A percentile compares a stretch with the other conserved stretches of the same genome.
These are phyloP conservation scores for Meganola albula DNA, from an alignment of 2,888 invertebrate genomes.

Conservation along the genomic window DNA sequence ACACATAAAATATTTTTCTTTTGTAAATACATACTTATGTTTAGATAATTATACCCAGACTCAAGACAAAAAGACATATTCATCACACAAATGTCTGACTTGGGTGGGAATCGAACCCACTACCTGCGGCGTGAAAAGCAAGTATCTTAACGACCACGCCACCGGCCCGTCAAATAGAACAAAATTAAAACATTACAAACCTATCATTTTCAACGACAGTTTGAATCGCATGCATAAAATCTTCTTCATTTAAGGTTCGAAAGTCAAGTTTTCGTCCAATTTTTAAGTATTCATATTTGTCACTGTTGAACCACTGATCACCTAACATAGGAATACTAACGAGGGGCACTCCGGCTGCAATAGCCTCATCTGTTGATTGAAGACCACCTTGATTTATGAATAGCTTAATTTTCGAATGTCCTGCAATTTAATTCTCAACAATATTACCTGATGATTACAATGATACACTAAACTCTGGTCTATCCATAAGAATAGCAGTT, in stretches of 20 bases:
- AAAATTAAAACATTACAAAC: too few relatives aligned
- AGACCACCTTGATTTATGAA: conserved; percentile 64
- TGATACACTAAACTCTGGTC: too few relatives aligned
- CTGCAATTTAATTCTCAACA: too few relatives aligned
- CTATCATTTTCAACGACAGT: conserved; percentile 5
- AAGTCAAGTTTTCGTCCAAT: conserved; percentile 15
- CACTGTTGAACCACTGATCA: conserved; percentile 51
- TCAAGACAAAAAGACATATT: too few relatives aligned
- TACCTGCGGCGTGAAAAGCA: conserved; percentile 40
- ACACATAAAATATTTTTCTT: not conserved
- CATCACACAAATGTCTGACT: too few relatives aligned
- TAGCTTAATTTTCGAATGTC: conserved; percentile 56
- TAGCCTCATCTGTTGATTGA: conserved; percentile 56
- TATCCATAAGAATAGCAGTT: too few relatives aligned
- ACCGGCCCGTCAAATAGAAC: too few relatives aligned
- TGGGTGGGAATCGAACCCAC: conserved; percentile 7
- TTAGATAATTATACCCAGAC: too few relatives aligned
- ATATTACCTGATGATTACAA: too few relatives aligned
- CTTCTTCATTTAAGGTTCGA: conserved; percentile 3
- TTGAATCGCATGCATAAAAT: conserved; percentile 3
- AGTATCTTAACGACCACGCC: too few relatives aligned
- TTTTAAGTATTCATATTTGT: conserved; percentile 23
- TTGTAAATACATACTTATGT: not conserved
- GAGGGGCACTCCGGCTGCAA: conserved; percentile 48
- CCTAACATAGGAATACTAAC: conserved; percentile 51